Conservation (phyloP, 2,113 vertebrate species). For the Paramormyrops kingsleyae region DNA sequence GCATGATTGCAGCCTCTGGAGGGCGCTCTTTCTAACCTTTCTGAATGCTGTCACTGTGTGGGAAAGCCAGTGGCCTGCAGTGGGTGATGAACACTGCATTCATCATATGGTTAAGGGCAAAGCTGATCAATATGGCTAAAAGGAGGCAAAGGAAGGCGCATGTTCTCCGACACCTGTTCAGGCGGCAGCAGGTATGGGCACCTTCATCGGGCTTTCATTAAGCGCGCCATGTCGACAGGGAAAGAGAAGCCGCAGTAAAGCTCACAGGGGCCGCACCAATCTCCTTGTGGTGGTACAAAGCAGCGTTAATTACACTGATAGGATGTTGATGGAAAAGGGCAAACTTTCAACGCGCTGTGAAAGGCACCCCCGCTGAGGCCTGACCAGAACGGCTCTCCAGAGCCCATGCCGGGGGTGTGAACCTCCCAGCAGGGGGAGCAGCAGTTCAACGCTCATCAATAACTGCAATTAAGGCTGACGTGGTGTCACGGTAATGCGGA, state of each 20-base stretch:
- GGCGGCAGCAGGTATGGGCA: background rate
- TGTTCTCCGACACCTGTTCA: background rate
- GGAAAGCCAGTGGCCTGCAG: background rate
- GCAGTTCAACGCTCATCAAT: background rate
- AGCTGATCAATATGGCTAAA: background rate
- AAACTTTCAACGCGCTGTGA: background rate
- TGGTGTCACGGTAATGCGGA: background rate
- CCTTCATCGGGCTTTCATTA: background rate
- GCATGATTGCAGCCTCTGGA: background rate
- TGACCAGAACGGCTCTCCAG: background rate
- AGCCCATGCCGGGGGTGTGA: background rate
- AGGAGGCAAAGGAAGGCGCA: background rate
- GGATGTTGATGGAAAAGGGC: slow-evolving; percentile 1
- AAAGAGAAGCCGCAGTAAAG: background rate
- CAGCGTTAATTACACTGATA: background rate
- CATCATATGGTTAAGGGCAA: background rate
- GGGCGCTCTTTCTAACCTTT: background rate
- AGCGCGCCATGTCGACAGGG: background rate
- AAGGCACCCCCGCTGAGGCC: background rate
- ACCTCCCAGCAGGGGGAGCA: background rate
- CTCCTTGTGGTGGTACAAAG: background rate
- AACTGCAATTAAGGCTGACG: slow-evolving; percentile 4
- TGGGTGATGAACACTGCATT: too few species aligned
- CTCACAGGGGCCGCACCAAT: background rate
- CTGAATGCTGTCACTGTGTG: background rate